Base-by-base conservation (phyloP, 64 coral and sea anemone species). In the Platygyra sinensis region DNA sequence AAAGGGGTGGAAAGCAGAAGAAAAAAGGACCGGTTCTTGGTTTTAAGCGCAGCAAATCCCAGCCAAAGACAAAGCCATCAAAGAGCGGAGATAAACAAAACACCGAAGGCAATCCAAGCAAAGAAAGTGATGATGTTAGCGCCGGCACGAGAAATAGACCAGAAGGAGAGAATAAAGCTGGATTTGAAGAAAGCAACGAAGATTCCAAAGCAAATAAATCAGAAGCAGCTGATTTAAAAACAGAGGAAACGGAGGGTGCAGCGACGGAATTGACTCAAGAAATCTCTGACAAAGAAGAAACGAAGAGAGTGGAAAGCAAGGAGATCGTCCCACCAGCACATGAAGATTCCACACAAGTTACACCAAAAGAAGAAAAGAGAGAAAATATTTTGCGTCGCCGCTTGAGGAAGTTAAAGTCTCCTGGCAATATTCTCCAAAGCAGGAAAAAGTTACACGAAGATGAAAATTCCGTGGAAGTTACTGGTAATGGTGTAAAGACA, bases 381-480 rank as follows among this genome's bases (percentile, higher is more conserved):
- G 42, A 64, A 50, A 71, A 20, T 25, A 71, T 85, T 85, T 72
- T 85, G 63, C 81, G 65, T 25, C 65, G 81, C 63, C 71, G 62
- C 18, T 72, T 85, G 38, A 85, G 38, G 14, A 85, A 85, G 81
- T 67, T 85, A 2, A 85, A 27, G 30, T 64, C 59, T 65, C 80
- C 80, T 24, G 64, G 20, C 24, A 49, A 42, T 65, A 42, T 30
- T 42, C 28, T 17, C 22, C 33, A 86, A 52, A 39, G 38, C 13
- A 72, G 24, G 60, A 64, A 89, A 46, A 78, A 78, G 33, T 17
- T 29, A 16, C 18, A 27, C 19, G 50, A 60, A 24, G 54, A 73
- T 52, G 42, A 73, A 72, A 72, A 63, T 27, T 0, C 62, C 2
- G 31, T n/a, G 5, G n/a, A 78, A 18, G 54, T 4, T 15, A 3